Evolutionary conservation across 2,113 vertebrate species (phyloP).

Genomic region (Tragelaphus buxtoni): DNA sequence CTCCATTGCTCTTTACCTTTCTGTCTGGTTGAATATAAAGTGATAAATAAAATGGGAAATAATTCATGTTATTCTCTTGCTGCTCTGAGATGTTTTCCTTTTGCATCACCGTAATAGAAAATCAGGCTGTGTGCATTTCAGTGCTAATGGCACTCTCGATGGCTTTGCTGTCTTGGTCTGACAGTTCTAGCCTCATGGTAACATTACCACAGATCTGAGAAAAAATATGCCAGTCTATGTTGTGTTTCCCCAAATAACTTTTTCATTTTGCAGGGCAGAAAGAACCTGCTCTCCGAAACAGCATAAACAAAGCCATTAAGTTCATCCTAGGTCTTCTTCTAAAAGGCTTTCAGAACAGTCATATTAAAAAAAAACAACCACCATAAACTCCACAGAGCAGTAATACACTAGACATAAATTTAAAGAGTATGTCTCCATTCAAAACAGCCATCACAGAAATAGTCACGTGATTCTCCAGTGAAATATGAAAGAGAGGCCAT

Average conservation of each 20-base stretch:
- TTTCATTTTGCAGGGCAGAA: background rate
- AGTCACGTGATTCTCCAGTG: background rate
- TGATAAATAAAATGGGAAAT: background rate
- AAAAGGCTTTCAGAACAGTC: background rate
- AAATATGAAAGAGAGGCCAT: background rate
- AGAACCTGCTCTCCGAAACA: background rate
- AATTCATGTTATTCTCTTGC: background rate
- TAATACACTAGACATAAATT: background rate
- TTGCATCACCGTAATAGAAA: background rate
- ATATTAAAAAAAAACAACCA: background rate
- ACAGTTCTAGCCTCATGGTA: background rate
- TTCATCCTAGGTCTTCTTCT: background rate
- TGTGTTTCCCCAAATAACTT: background rate
- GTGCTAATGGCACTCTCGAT: background rate
- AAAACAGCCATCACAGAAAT: background rate
- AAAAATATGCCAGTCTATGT: background rate
- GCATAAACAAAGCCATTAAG: constrained; percentile 3
- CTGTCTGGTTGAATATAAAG: background rate
- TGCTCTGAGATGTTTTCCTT: background rate
- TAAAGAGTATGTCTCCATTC: background rate
- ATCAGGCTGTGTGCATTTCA: background rate
- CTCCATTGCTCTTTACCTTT: background rate
- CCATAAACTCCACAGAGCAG: background rate
- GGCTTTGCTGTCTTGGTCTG: background rate
- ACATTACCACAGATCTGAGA: background rate